Evolutionary conservation across 2,797 vertebrate genomes (phyloP), one percentile per base, ranked within the genome.

Genomic region (Spheniscus humboldti): DNA sequence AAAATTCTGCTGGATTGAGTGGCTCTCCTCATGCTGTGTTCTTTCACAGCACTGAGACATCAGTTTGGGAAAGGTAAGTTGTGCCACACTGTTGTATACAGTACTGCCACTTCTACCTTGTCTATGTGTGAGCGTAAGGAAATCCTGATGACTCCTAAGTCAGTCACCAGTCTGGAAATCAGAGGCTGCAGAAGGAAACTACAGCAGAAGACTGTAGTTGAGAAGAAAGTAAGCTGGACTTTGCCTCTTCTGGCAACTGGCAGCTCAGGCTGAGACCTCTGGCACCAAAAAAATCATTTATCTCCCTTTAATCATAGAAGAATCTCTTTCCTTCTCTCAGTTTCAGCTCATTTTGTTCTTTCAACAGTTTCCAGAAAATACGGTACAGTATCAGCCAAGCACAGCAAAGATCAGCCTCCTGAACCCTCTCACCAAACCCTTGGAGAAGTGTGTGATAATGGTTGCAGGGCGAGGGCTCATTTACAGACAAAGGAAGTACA

Each of bases 401-500:
- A 91, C 1, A 4, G 98, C 60, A 16, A 93, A 96, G 14, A 78
- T 99, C 84, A 19, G 89, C 41, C 98, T 99, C 90, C 75, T 18
- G 56, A 99, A 99, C 94, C 97, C 98, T 8, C 33, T 98, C 20
- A 9, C 88, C 0, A 86, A 93, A 27, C 87, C 90, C 9, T 84
- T 99, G 96, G 93, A 68, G 12, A 63, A 97, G 71, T 98, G 98
- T 85, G 33, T 59, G 16, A 47, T 99, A 67, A 97, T 97, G 11
- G 24, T 99, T 8, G 82, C 97, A 12, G 99, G 99, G 52, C 97
- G 90, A 80, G 98, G 98, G 4, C 94, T 99, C 19, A 56, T 98
- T 33, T 48, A 84, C 45, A 93, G 91, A 91, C 96, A 98, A 37
- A 97, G 96, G 74, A 93, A 62, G 48, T 98, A 98, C 80, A 96